Base-by-base conservation (phyloP, 2,888 invertebrate species). In the Scelioninae gen. 2 region DNA sequence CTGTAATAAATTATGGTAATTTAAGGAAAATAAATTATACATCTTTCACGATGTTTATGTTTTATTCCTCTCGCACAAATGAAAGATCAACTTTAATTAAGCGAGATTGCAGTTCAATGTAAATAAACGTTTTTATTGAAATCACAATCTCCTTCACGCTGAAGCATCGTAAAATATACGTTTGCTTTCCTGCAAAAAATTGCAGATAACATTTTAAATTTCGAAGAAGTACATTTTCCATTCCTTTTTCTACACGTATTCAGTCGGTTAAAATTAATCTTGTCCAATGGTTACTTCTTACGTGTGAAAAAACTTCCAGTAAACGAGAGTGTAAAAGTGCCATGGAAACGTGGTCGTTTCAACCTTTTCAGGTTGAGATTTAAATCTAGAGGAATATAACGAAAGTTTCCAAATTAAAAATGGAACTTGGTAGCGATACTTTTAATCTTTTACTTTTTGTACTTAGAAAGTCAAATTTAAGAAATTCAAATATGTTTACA, bases 211-310 rank as follows among this genome's bases (percentile, higher is more conserved):
- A 18, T 43, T 43, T 10, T 4, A 10, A 18, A 10, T 43, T 18
- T 16, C 3, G 31, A 25, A 9, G 31, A 31, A 22, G 3, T 31
- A 31, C 11, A 16, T 39, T 39, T 39, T 7, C 39, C 9, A 31
- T 31, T 31, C 5, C 9, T 31, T 13, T 7, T 45, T 35, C 35
- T n/a, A 35, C 11, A 35, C 16, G 15, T 1, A 39, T 13, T 31
- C 31, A 31, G 15, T 39, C 19, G n/a, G 19, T 48, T 52, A n/a
- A 43, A 63, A 63, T 64, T 64, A 46, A 45, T 45, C 53, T 53
- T 43, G 63, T 64, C 64, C 35, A 55, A 45, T 45, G 64, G 22
- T 45, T 37, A 53, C 53, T 55, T 53, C 28, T 35, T 45, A 18
- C 13, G 35, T 13, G 35, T 18, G 18, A 50, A 50, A 50, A 50